Percentiles rank a stretch among this genome's conserved stretches.
Evolutionary conservation across 2,113 vertebrate genomes (phyloP).

Genomic region (Sylvicapra grimmia): DNA sequence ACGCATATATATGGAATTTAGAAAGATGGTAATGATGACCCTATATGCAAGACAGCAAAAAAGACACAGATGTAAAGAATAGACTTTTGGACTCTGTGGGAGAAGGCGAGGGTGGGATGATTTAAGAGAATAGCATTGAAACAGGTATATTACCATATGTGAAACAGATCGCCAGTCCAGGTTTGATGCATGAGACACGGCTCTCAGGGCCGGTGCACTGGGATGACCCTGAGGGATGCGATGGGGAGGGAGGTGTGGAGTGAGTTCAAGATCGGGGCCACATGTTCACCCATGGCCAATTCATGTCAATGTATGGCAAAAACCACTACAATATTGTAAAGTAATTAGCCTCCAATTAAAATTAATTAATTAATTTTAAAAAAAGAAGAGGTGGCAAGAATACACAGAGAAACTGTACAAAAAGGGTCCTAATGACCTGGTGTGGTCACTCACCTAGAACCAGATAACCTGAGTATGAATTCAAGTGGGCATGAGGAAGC

Average conservation of each 20-base stretch:
- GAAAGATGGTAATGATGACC: neutral
- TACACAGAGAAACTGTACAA: neutral
- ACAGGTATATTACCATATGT: neutral
- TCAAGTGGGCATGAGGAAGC: neutral
- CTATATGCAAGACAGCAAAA: neutral
- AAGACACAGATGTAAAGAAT: neutral
- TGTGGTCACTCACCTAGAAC: neutral
- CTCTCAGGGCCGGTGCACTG: neutral
- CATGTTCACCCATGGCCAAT: neutral
- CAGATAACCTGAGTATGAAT: neutral
- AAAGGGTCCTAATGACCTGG: neutral
- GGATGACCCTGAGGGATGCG: neutral
- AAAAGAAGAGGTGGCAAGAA: neutral
- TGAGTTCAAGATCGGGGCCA: neutral
- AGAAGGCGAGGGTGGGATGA: neutral
- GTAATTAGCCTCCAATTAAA: neutral
- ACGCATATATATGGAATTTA: neutral
- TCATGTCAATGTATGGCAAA: neutral
- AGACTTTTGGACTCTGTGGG: neutral
- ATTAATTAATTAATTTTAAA: neutral
- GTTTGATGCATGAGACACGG: neutral
- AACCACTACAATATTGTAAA: neutral
- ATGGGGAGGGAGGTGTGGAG: neutral
- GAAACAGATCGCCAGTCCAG: neutral
- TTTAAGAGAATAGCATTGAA: neutral